Base-by-base conservation (phyloP, 2,888 invertebrate species). In the Stenodera caucasica region DNA sequence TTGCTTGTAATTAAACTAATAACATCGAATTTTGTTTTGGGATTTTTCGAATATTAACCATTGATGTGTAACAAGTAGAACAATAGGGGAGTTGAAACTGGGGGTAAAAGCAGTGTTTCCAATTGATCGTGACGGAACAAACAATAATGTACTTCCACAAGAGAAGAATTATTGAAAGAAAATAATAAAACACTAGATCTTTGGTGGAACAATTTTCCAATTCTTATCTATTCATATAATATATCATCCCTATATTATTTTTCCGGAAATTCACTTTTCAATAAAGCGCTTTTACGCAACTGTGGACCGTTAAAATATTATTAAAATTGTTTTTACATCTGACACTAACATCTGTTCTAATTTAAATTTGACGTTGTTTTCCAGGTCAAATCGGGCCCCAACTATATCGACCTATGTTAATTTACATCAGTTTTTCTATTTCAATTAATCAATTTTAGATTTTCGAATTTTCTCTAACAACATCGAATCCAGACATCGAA, bases 161-260 rank as follows among this genome's bases (percentile, higher is more conserved):
- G 60, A 57, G 55, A 37, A 30, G 58, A 53, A 65, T 62, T 61
- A 63, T 61, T 51, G 60, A 58, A 61, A 66, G 63, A 64, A 67
- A 63, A 62, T 62, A 69, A 67, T 63, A 67, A 65, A 69, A 69
- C 68, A 67, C 67, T 64, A 66, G 68, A 66, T 69, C 70, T 68
- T 67, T 67, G 66, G 66, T 60, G 45, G 63, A 63, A 64, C 60
- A 67, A 58, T 55, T 64, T 66, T 67, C 55, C 49, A 49, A 58
- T 49, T 52, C 29, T 53, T 50, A 53, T 58, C 54, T 58, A 18
- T 18, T 15, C 18, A n/a, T n/a, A n/a, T n/a, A n/a, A 45, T 45
- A 18, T 3, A 45, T 45, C 45, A 45, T 23, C 1, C 12, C 23
- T 1, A 18, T 45, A 21, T 21, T 45, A 56, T 53, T 52, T 49